phyloP scores from a whole-genome alignment of 2,888 invertebrate species.

The Diadromus collaris region DNA sequence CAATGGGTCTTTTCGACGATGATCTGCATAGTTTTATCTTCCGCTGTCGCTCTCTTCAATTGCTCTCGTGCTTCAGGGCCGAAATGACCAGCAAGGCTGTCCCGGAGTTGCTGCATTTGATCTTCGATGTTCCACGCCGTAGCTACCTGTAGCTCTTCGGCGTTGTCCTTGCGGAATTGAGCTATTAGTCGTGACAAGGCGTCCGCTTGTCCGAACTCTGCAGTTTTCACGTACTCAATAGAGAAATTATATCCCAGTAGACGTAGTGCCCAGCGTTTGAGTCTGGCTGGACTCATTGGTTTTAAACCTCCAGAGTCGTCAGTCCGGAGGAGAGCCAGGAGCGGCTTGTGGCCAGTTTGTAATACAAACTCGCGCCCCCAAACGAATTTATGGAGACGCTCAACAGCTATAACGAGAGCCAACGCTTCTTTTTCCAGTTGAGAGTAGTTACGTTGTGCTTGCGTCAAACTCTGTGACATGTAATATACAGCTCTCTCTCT shows the following conservation, averaged over 20 bases:
- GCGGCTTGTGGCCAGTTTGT: slow-evolving; percentile 49
- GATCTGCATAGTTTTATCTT: slow-evolving; percentile 32
- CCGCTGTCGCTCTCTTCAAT: slow-evolving; percentile 29
- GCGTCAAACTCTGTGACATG: slow-evolving; percentile 43
- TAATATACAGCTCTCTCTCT: slow-evolving; percentile 45
- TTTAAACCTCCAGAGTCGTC: slow-evolving; percentile 40
- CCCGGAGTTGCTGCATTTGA: slow-evolving; percentile 39
- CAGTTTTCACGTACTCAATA: slow-evolving; percentile 44
- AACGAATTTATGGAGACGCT: slow-evolving; percentile 41
- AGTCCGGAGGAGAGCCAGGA: slow-evolving; percentile 36
- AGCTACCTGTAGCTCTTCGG: slow-evolving; percentile 45
- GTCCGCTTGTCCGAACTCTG: slow-evolving; percentile 47
- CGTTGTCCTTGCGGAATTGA: slow-evolving; percentile 46
- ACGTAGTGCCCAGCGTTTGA: slow-evolving; percentile 46
- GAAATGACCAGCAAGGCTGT: slow-evolving; percentile 32
- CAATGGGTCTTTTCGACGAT: slow-evolving; percentile 23
- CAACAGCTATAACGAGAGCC: slow-evolving; percentile 37
- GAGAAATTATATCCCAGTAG: slow-evolving; percentile 44
- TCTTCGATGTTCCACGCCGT: slow-evolving; percentile 43
- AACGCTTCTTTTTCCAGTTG: slow-evolving; percentile 43
- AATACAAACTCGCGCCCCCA: slow-evolving; percentile 41
- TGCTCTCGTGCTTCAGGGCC: slow-evolving; percentile 35
- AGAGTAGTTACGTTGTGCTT: slow-evolving; percentile 40
- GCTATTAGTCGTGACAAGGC: slow-evolving; percentile 48
- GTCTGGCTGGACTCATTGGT: slow-evolving; percentile 40